Percentiles rank a stretch among this genome's conserved stretches.
Evolutionary conservation across 1,140 invertebrate genomes (phyloP).

Genomic region (Drosophila teissieri): DNA sequence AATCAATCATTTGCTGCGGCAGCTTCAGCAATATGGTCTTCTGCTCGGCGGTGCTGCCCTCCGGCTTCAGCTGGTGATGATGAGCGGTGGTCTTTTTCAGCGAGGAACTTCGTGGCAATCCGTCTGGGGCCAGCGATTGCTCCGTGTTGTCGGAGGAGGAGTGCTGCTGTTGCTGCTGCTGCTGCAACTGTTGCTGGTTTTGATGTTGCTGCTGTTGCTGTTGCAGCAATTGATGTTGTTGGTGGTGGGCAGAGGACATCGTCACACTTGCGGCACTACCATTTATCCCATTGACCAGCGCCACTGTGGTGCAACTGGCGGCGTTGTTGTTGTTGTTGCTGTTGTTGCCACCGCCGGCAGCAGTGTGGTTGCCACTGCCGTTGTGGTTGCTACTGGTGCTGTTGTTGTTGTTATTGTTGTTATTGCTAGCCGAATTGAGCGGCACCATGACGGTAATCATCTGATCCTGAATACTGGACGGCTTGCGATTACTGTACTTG

Average conservation of each 20-base stretch:
- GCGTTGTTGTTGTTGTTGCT: slow-evolving; percentile 36
- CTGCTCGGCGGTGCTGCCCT: slow-evolving; percentile 70
- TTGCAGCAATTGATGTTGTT: slow-evolving; percentile 28
- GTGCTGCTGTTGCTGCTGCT: slow-evolving; percentile 46
- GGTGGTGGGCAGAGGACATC: slow-evolving; percentile 54
- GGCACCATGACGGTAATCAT: slow-evolving; percentile 85
- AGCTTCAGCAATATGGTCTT: slow-evolving; percentile 83
- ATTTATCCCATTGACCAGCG: slow-evolving; percentile 71
- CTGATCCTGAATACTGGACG: slow-evolving; percentile 83
- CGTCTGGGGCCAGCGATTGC: slow-evolving; percentile 48
- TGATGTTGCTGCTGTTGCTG: slow-evolving; percentile 38
- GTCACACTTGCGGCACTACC: slow-evolving; percentile 61
- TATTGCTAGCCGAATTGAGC: slow-evolving; percentile 76
- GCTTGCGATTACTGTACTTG: slow-evolving; percentile 81
- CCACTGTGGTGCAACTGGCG: slow-evolving; percentile 60
- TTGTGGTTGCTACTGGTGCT: slow-evolving; percentile 28
- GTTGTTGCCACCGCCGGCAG: slow-evolving; percentile 11
- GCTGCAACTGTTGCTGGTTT: slow-evolving; percentile 4
- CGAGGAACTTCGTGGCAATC: slow-evolving; percentile 58
- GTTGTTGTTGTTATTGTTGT: slow-evolving; percentile 50
- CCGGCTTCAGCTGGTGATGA: slow-evolving; percentile 56
- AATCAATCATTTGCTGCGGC: slow-evolving; percentile 73
- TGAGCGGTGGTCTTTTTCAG: slow-evolving; percentile 64
- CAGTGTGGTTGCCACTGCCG: slow-evolving; percentile 4
- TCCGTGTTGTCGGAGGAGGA: slow-evolving; percentile 84